Evolutionary conservation across 2,888 invertebrate genomes (phyloP).

Genomic region (Diarsia rubi): DNA sequence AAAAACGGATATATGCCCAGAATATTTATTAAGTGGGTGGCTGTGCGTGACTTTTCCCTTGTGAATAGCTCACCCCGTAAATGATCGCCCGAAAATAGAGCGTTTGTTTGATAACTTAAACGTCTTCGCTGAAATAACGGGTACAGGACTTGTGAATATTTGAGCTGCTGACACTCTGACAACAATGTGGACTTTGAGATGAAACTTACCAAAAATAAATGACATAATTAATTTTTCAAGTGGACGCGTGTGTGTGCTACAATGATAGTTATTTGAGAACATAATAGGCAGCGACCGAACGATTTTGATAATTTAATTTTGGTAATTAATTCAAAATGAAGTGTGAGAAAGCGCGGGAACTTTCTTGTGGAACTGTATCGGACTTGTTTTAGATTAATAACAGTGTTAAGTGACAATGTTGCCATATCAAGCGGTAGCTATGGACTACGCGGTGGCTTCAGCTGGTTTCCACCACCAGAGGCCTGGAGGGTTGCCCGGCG

Average conservation of each 20-base stretch:
- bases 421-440: conserved; percentile 97
- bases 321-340: conserved; percentile 72
- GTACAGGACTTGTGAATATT: conserved; percentile 67
- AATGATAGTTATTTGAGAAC: conserved; percentile 68
- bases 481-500: conserved; percentile 89
- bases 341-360: conserved; percentile 76
- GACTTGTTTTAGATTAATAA: conserved; percentile 69
- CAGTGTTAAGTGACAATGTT: conserved; percentile 91
- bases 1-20: conserved; percentile 92
- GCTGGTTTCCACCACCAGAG: conserved; percentile 90
- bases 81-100: conserved; percentile 87
- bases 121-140: conserved; percentile 73
- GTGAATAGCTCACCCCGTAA: conserved; percentile 88
- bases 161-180: conserved; percentile 56
- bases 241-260: conserved; percentile 66
- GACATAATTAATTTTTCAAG: conserved; percentile 60
- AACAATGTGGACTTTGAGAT: conserved; percentile 64
- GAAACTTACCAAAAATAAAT: conserved; percentile 53
- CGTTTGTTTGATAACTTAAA: conserved; percentile 87
- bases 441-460: conserved; percentile 94
- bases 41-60: conserved; percentile 90
- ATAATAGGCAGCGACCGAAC: conserved; percentile 59
- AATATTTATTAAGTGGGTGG: conserved; percentile 92
- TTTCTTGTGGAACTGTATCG: conserved; percentile 71
- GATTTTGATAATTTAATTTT: conserved; percentile 69